Percentiles rank a stretch among this genome's conserved stretches.
phyloP scores from a whole-genome alignment of 2,113 vertebrate genomes.

The Lepidothrix coronata region DNA sequence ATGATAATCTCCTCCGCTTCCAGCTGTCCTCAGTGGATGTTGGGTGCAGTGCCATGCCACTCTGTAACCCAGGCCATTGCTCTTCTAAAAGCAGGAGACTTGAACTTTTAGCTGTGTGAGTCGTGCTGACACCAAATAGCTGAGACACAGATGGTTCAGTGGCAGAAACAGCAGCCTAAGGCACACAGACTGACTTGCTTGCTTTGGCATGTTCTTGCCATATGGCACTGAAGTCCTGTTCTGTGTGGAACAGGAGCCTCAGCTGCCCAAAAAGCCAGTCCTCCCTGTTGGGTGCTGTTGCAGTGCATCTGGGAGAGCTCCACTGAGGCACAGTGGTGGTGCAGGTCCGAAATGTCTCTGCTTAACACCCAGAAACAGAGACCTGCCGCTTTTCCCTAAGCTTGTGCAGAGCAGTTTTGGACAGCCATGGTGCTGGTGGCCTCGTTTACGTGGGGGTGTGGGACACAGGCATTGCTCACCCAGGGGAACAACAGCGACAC shows the following conservation, averaged over 20 bases:
- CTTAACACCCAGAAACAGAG: not conserved
- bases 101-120: not conserved
- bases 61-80: not conserved
- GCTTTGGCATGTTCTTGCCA: not conserved
- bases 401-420: not conserved
- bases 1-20: not conserved
- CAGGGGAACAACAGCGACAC: fast-evolving
- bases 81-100: not conserved
- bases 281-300: not conserved
- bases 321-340: not conserved
- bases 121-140: not conserved
- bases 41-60: not conserved
- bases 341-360: not conserved
- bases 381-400: not conserved
- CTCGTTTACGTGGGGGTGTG: not conserved
- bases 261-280: not conserved
- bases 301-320: not conserved
- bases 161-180: not conserved
- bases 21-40: not conserved
- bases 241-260: fast-evolving
- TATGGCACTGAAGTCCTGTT: not conserved
- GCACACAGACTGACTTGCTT: not conserved
- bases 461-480: not conserved
- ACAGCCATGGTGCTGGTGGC: not conserved
- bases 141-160: not conserved